Conservation (phyloP, 2,888 invertebrate genomes). For the Aethes cnicana region DNA sequence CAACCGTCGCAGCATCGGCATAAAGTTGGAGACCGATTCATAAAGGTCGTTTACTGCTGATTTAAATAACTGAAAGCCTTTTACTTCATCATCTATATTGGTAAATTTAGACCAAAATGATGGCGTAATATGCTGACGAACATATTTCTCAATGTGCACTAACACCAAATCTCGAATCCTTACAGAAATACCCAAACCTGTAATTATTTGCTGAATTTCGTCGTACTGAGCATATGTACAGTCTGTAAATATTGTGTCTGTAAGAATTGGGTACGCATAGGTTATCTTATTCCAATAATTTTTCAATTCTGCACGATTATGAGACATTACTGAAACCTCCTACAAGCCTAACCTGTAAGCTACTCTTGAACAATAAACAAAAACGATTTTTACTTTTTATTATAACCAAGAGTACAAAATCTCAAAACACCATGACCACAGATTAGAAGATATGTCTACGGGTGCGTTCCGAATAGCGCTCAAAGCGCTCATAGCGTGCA, state of each 20-base stretch:
- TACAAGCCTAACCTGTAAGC: too few species aligned
- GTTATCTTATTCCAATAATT: constrained; percentile 72
- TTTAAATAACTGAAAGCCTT: constrained; percentile 85
- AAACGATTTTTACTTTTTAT: too few species aligned
- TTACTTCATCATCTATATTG: constrained; percentile 73
- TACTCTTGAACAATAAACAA: too few species aligned
- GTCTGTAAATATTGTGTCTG: constrained; percentile 61
- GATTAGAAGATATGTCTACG: too few species aligned
- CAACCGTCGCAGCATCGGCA: constrained; percentile 80
- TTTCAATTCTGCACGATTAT: constrained; percentile 60
- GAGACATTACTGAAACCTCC: too few species aligned
- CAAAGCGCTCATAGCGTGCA: too few species aligned
- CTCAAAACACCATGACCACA: too few species aligned
- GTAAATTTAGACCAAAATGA: constrained; percentile 86
- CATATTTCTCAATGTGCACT: constrained; percentile 80
- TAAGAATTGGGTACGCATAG: constrained; percentile 74
- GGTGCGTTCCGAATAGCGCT: too few species aligned
- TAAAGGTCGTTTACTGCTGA: constrained; percentile 86
- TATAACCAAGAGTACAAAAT: too few species aligned
- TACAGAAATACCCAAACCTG: constrained; percentile 61
- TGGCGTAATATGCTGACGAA: constrained; percentile 83
- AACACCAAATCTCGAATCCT: constrained; percentile 70
- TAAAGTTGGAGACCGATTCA: constrained; percentile 78
- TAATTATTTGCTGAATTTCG: constrained; percentile 66
- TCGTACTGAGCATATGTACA: constrained; percentile 66